These are phyloP conservation scores for Rhogogaster chlorosoma DNA, from an alignment of 2,888 invertebrate species.

Conservation along the genomic window DNA sequence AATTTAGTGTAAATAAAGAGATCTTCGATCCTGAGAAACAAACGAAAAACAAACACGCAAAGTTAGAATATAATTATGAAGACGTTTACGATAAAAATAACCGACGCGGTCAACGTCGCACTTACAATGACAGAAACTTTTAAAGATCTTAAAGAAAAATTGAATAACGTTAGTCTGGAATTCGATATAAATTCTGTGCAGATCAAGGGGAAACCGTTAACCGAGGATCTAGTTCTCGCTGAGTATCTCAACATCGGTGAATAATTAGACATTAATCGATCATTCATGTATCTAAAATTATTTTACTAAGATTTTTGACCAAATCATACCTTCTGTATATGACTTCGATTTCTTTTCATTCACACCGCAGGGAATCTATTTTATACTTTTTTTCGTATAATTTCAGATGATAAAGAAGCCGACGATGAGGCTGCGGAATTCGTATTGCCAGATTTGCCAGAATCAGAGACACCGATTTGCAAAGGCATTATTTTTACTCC, in stretches of 20 bases:
- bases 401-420: slow-evolving; percentile 27
- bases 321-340: neutral
- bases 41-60: neutral
- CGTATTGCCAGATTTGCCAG: slow-evolving; percentile 50
- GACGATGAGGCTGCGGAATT: slow-evolving; percentile 44
- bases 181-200: slow-evolving; percentile 31
- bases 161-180: slow-evolving; percentile 6
- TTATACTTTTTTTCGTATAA: neutral
- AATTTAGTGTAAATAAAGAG: neutral
- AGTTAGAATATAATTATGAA: neutral
- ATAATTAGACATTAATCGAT: neutral
- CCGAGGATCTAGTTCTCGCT: slow-evolving; percentile 30
- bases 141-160: slow-evolving; percentile 32
- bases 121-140: slow-evolving; percentile 32
- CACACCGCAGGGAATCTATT: neutral
- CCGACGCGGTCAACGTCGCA: slow-evolving; percentile 20
- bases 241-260: slow-evolving; percentile 40
- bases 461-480: neutral
- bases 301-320: neutral
- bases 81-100: slow-evolving; percentile 40
- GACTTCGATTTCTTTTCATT: neutral
- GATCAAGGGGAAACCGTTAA: slow-evolving; percentile 27
- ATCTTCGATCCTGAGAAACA: neutral
- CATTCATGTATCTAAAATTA: neutral
- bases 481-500: slow-evolving; percentile 15